These are phyloP conservation scores for Tichodroma muraria DNA, from an alignment of 2,113 vertebrate species.

Conservation along the genomic window DNA sequence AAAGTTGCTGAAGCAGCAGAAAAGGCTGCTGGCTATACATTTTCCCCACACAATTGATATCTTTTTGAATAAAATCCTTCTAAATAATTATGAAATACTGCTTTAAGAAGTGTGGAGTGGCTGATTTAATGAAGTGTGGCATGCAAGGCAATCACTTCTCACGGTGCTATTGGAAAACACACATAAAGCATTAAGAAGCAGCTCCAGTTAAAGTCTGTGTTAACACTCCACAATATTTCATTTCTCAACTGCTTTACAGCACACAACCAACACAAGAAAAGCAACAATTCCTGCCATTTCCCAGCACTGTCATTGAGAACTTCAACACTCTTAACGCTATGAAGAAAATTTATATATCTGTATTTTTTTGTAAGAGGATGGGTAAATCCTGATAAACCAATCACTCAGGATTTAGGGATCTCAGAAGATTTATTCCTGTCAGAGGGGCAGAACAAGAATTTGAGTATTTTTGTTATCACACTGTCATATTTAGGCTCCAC, in stretches of 20 bases:
- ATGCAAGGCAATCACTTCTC: not conserved
- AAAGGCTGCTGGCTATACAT: slow-evolving; percentile 34
- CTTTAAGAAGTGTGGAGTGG: not conserved
- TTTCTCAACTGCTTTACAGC: not conserved
- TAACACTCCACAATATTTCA: not conserved
- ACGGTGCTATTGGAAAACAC: not conserved
- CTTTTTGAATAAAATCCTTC: slow-evolving; percentile 35
- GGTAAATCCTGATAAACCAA: not conserved
- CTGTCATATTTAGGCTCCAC: not conserved
- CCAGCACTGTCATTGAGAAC: not conserved
- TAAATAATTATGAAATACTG: slow-evolving; percentile 55
- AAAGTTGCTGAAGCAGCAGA: slow-evolving; percentile 58
- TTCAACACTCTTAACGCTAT: fast-evolving
- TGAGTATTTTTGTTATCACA: not conserved
- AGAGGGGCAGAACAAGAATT: not conserved
- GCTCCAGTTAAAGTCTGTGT: not conserved
- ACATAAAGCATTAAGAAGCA: not conserved
- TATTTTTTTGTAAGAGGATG: not conserved
- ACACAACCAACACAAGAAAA: not conserved
- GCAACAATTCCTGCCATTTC: not conserved
- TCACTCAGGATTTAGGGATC: not conserved
- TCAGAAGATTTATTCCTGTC: not conserved
- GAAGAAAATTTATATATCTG: not conserved
- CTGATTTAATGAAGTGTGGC: slow-evolving; percentile 15
- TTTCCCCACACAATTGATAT: slow-evolving; percentile 46